These are phyloP conservation scores for Lordiphosa clarofinis DNA, from an alignment of 1,140 invertebrate species.

Conservation along the genomic window DNA sequence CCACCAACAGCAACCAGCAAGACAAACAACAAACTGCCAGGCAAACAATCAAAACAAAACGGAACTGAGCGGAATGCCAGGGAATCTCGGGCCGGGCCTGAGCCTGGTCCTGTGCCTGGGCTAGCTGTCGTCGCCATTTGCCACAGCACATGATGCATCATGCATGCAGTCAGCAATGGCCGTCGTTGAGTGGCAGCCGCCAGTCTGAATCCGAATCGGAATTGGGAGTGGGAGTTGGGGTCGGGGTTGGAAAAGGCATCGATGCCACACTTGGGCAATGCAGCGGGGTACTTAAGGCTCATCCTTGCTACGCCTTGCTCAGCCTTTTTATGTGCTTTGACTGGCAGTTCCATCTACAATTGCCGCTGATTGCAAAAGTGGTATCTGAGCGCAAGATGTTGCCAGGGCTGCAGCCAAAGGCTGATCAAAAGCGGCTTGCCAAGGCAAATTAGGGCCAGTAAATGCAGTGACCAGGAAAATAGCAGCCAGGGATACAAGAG, in stretches of 20 bases:
- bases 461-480: too few species aligned
- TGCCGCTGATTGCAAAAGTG: constrained; percentile 53
- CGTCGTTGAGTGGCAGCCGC: constrained; percentile 47
- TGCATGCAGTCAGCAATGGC: constrained; percentile 44
- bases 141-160: constrained; percentile 42
- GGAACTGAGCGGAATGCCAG: constrained; percentile 29
- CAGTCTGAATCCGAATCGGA: constrained; percentile 23
- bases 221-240: constrained; percentile 10
- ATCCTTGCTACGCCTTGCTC: constrained; percentile 9
- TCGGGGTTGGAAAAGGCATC: constrained; percentile 24
- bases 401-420: constrained; percentile 4
- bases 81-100: constrained; percentile 28
- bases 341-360: constrained; percentile 41
- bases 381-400: constrained; percentile 19
- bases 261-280: constrained; percentile 46
- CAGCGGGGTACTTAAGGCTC: constrained; percentile 40
- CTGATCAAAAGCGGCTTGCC: too few species aligned
- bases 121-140: constrained; percentile 21
- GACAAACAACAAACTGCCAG: constrained; percentile 37
- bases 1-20: constrained; percentile 15
- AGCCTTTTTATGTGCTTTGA: constrained; percentile 5
- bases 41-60: constrained; percentile 42
- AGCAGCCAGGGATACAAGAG: too few species aligned
- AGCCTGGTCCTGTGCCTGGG: constrained; percentile 7
- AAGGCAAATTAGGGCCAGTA: too few species aligned